Evolutionary conservation across 2,797 vertebrate genomes (phyloP), one percentile per base, ranked within the genome.

Genomic region (Acestrorhynchus altus): DNA sequence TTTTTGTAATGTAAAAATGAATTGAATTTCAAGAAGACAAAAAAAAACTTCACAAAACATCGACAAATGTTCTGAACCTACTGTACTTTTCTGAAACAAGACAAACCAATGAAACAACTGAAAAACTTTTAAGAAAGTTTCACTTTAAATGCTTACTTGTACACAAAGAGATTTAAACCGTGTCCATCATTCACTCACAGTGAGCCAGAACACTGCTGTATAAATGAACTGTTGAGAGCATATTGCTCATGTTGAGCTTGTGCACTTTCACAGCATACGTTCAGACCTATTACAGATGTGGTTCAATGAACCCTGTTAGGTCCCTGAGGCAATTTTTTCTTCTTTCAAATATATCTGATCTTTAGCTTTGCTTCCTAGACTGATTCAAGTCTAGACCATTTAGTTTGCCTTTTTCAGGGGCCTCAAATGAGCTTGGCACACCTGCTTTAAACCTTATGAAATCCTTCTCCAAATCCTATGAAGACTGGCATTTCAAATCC

Each of bases 401-500:
- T 44, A 10, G 4, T 60, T 60, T 6, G 12, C 4, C 7, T 54
- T 44, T 44, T 65, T 46, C 5, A 42, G 20, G 18, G 35, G 18
- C 31, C 18, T n/a, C 35, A 61, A 61, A 61, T 61, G 31, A 61
- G 59, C 59, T 61, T 39, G 31, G n/a, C 18, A 61, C 31, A 39
- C 31, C 59, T 61, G 4, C 31, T 61, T 61, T 39, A 61, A 40
- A 40, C 31, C 31, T 31, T 20, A 35, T 40, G 4, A 61, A 61
- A 40, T 60, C 59, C 35, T 40, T 40, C 4, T 1, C 59, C 59
- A 61, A 61, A 61, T 61, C 59, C 59, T 31, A 40, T 11, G 31
- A 61, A 40, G 31, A 61, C 59, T 61, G 59, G 40, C 59, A 61
- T 61, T 61, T 61, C 59, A 35, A 61, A 61, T 61, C 59, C 59